Evolutionary conservation across 2,888 invertebrate species (phyloP).

Genomic region (Buathra laborator): DNA sequence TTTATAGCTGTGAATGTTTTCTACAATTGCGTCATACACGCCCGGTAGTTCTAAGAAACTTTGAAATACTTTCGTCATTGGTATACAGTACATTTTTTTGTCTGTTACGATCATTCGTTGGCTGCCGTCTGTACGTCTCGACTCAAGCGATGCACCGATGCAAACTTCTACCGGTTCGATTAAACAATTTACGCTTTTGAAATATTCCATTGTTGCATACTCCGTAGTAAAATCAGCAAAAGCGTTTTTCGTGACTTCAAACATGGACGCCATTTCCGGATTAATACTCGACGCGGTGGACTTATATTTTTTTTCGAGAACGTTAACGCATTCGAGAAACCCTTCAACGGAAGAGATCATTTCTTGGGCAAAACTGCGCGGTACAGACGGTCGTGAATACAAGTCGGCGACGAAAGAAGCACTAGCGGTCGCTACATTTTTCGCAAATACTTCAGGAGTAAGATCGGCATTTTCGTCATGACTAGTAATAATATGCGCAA

Average conservation of each 20-base stretch:
- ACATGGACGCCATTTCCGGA: conserved; percentile 8
- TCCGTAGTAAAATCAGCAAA: conserved; percentile 45
- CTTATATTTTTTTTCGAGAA: conserved; percentile 12
- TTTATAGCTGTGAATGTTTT: conserved; percentile 49
- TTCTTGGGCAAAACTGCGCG: conserved; percentile 5
- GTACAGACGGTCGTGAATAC: conserved; percentile 9
- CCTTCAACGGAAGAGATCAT: background rate
- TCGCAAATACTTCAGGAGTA: conserved; percentile 4
- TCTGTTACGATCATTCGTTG: conserved; percentile 6
- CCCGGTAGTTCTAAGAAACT: conserved; percentile 67
- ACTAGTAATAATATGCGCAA: background rate
- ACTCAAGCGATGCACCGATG: background rate
- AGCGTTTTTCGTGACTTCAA: conserved; percentile 20
- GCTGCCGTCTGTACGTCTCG: background rate
- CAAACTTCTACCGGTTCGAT: conserved; percentile 5
- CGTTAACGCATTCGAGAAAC: background rate
- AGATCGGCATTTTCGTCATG: conserved; percentile 8
- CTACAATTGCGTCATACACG: conserved; percentile 58
- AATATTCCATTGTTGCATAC: conserved; percentile 51
- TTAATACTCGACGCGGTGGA: background rate
- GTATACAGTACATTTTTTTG: conserved; percentile 49
- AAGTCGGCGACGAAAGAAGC: conserved; percentile 9
- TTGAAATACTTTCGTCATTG: conserved; percentile 56
- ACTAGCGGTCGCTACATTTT: conserved; percentile 21
- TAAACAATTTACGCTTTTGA: conserved; percentile 49